phyloP scores from a whole-genome alignment of 2,113 vertebrate genomes.

The Ifrita kowaldi region DNA sequence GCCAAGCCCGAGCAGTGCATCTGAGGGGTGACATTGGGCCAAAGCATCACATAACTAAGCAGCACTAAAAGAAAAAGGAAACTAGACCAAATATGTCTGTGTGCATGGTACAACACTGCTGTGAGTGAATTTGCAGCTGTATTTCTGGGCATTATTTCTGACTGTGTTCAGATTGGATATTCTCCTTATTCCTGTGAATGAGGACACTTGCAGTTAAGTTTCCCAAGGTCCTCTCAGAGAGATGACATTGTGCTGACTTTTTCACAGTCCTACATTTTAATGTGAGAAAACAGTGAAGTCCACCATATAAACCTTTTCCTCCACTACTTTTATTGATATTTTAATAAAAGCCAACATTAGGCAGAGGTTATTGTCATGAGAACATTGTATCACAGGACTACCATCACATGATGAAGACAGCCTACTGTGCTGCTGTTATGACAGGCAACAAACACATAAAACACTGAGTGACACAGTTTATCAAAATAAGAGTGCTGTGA shows the following conservation, averaged over 20 bases:
- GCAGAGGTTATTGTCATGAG: background rate
- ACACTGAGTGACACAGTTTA: background rate
- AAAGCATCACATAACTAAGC: background rate
- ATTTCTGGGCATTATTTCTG: background rate
- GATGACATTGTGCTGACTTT: background rate
- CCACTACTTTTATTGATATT: background rate
- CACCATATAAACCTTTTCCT: background rate
- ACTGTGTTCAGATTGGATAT: background rate
- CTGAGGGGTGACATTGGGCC: constrained; percentile 46
- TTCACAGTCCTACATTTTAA: background rate
- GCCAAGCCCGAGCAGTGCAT: constrained; percentile 96
- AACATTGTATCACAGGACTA: background rate
- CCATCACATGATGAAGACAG: background rate
- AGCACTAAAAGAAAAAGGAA: background rate
- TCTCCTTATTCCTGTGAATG: background rate
- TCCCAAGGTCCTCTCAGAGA: background rate
- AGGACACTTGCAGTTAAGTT: background rate
- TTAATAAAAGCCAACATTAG: background rate
- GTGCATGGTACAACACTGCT: background rate
- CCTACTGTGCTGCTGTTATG: background rate
- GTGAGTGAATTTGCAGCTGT: background rate
- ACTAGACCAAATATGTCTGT: background rate
- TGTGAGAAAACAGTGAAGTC: background rate
- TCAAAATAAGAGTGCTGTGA: background rate
- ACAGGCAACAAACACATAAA: background rate